A percentile compares a stretch with the other conserved stretches of the same genome.
Evolutionary conservation across 1,140 invertebrate species (phyloP).

Genomic region (Ceratoteleas bidentatus): DNA sequence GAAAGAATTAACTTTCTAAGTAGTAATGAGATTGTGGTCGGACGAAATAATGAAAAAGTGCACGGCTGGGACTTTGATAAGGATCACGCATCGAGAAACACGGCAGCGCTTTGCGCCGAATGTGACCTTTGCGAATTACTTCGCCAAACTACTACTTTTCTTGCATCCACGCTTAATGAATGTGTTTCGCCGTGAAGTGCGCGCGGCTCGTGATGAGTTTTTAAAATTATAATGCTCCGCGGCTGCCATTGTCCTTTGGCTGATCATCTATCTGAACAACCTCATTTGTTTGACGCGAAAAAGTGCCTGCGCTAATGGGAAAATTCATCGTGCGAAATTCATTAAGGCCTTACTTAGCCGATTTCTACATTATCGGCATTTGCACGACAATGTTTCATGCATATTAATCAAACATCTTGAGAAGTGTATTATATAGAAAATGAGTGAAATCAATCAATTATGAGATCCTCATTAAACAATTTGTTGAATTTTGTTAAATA

Average conservation of each 20-base stretch:
- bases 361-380: too few species aligned
- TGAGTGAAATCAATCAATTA: too few species aligned
- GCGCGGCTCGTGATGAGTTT: conserved; percentile 42
- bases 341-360: too few species aligned
- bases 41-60: conserved; percentile 51
- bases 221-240: conserved; percentile 50
- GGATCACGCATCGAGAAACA: conserved; percentile 53
- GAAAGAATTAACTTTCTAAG: conserved; percentile 55
- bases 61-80: conserved; percentile 42
- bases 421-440: too few species aligned
- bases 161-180: conserved; percentile 48
- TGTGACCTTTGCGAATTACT: conserved; percentile 61
- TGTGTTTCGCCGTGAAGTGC: conserved; percentile 29
- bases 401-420: too few species aligned
- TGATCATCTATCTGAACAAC: conserved; percentile 38
- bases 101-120: conserved; percentile 40
- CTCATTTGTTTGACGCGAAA: conserved; percentile 25
- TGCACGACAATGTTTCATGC: too few species aligned
- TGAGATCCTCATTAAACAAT: too few species aligned
- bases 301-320: not conserved
- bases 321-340: conserved; percentile 5
- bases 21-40: conserved; percentile 38
- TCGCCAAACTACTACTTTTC: conserved; percentile 54
- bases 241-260: conserved; percentile 41
- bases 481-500: too few species aligned